These are phyloP conservation scores for Pyrrhura leucotis DNA, from an alignment of 2,797 vertebrate genomes.

Conservation along the genomic window DNA sequence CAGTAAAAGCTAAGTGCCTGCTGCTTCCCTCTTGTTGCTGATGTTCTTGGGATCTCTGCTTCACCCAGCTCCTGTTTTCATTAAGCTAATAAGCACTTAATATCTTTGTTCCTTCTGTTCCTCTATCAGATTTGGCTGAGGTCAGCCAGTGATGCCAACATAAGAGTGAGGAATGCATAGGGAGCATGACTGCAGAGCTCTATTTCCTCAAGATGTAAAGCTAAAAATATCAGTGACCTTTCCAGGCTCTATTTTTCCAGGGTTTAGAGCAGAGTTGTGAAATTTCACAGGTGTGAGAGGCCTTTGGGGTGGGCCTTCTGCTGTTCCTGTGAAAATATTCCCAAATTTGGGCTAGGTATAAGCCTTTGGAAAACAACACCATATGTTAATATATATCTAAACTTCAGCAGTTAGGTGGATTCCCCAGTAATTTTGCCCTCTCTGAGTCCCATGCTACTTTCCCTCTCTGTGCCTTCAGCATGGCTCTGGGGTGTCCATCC, in stretches of 20 bases:
- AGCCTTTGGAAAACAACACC: slow-evolving; percentile 39
- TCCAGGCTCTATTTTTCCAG: slow-evolving; percentile 34
- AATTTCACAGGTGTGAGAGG: slow-evolving; percentile 58
- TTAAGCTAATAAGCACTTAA: not conserved
- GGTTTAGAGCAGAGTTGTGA: slow-evolving; percentile 61
- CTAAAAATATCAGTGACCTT: slow-evolving; percentile 69
- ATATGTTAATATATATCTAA: slow-evolving; percentile 23
- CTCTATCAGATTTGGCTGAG: not conserved
- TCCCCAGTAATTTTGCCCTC: not conserved
- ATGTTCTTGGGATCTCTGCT: not conserved
- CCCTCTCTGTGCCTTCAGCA: not conserved
- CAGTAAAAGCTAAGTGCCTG: not conserved
- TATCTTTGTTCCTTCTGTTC: not conserved
- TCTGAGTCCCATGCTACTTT: not conserved
- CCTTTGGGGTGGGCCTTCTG: slow-evolving; percentile 65
- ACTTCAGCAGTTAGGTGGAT: not conserved
- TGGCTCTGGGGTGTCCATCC: not conserved
- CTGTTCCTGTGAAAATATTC: slow-evolving; percentile 65
- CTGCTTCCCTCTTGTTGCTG: not conserved
- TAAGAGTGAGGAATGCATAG: not conserved
- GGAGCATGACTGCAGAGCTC: not conserved
- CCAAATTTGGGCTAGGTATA: slow-evolving; percentile 55
- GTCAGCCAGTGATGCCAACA: not conserved
- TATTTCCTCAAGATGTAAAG: slow-evolving; percentile 16
- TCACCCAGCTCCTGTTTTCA: not conserved